Conservation (phyloP, 2,113 vertebrate species). For the Pantherophis guttatus region DNA sequence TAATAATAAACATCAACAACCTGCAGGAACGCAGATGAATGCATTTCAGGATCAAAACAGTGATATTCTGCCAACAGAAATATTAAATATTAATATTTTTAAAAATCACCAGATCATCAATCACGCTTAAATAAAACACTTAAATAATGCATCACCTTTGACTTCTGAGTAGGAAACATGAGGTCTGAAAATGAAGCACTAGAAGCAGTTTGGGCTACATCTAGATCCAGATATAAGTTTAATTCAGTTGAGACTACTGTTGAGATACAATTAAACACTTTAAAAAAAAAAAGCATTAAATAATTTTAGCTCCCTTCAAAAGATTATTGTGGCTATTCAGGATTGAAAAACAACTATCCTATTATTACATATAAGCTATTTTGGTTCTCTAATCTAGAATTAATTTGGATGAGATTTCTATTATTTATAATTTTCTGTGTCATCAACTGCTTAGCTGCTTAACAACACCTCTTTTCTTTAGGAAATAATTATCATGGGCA, state of each 20-base stretch:
- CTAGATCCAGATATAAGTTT: background rate
- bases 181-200: background rate
- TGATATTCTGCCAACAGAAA: background rate
- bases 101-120: too few species aligned
- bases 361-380: slow-evolving; percentile 51
- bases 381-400: slow-evolving; percentile 55
- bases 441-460: slow-evolving; percentile 59
- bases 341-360: slow-evolving; percentile 41
- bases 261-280: slow-evolving; percentile 16
- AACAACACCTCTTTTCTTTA: slow-evolving; percentile 47
- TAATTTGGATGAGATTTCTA: slow-evolving; percentile 57
- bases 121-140: too few species aligned
- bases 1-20: slow-evolving; percentile 12
- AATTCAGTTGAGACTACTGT: slow-evolving; percentile 34
- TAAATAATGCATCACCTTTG: too few species aligned
- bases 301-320: slow-evolving; percentile 40
- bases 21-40: background rate
- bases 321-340: slow-evolving; percentile 34
- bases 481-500: slow-evolving; percentile 49
- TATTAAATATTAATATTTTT: background rate
- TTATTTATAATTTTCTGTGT: slow-evolving; percentile 66
- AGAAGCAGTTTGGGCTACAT: background rate
- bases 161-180: background rate
- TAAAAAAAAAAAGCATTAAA: background rate
- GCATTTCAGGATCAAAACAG: slow-evolving; percentile 11